phyloP scores from a whole-genome alignment of 2,888 invertebrate species.

The Rhagonycha fulva region DNA sequence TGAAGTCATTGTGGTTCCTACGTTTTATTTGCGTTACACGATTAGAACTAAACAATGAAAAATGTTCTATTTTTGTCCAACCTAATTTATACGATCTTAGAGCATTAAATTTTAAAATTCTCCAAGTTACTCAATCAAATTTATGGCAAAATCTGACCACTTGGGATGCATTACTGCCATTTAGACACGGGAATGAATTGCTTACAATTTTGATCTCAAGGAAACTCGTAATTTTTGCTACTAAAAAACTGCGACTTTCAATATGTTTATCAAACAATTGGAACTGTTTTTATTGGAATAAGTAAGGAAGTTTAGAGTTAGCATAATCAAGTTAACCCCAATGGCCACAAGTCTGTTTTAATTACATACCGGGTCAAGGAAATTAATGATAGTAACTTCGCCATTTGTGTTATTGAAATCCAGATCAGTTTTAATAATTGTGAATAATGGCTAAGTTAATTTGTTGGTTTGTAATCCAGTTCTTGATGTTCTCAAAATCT shows the following conservation, averaged over 20 bases:
- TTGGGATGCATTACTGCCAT: too few species aligned
- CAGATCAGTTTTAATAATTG: background rate
- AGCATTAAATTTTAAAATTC: background rate
- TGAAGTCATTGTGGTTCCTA: background rate
- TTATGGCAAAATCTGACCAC: too few species aligned
- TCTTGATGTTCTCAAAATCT: background rate
- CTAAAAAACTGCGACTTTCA: too few species aligned
- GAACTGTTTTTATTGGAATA: background rate
- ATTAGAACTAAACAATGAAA: background rate
- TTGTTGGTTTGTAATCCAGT: background rate
- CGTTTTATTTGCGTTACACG: background rate
- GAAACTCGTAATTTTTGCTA: background rate
- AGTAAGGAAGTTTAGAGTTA: background rate
- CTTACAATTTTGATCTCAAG: background rate
- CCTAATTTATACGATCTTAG: background rate
- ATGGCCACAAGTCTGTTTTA: slow-evolving; percentile 7
- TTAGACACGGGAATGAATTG: background rate
- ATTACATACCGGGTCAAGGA: slow-evolving; percentile 17
- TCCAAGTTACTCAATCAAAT: background rate
- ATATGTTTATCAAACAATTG: background rate
- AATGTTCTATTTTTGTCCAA: background rate
- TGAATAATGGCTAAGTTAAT: background rate
- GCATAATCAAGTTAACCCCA: slow-evolving; percentile 14
- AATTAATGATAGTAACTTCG: slow-evolving; percentile 6
- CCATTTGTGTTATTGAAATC: background rate